These are phyloP conservation scores for Physella acuta DNA, from an alignment of 1,140 invertebrate species.

Conservation along the genomic window DNA sequence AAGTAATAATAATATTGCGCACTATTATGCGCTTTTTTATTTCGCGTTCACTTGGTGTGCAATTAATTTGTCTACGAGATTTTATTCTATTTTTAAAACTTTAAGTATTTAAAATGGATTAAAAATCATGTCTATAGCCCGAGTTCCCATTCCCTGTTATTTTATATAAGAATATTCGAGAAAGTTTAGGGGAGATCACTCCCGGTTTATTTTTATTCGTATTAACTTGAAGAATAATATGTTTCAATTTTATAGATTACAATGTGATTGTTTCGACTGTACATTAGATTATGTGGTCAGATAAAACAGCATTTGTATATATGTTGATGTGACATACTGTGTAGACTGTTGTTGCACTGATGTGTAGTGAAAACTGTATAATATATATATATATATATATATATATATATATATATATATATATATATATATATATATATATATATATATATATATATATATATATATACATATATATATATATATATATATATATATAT, in stretches of 20 bases:
- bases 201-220: too few species aligned
- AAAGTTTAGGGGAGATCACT: too few species aligned
- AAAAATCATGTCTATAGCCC: too few species aligned
- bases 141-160: too few species aligned
- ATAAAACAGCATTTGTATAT: not conserved
- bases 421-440: constrained; percentile 5
- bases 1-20: too few species aligned
- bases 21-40: too few species aligned
- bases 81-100: too few species aligned
- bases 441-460: constrained; percentile 5
- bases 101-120: too few species aligned
- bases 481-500: not conserved
- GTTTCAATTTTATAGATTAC: not conserved
- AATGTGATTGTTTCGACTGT: not conserved
- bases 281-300: not conserved
- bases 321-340: not conserved
- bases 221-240: not conserved
- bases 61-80: too few species aligned
- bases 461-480: constrained; percentile 5
- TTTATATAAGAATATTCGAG: too few species aligned
- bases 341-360: not conserved
- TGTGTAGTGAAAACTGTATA: not conserved
- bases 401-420: constrained; percentile 5
- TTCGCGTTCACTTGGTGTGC: too few species aligned
- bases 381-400: constrained; percentile 5